Evolutionary conservation across 2,113 vertebrate species (phyloP), one percentile per base, ranked within the genome.

Genomic region (Poeciliopsis turrubarensis): DNA sequence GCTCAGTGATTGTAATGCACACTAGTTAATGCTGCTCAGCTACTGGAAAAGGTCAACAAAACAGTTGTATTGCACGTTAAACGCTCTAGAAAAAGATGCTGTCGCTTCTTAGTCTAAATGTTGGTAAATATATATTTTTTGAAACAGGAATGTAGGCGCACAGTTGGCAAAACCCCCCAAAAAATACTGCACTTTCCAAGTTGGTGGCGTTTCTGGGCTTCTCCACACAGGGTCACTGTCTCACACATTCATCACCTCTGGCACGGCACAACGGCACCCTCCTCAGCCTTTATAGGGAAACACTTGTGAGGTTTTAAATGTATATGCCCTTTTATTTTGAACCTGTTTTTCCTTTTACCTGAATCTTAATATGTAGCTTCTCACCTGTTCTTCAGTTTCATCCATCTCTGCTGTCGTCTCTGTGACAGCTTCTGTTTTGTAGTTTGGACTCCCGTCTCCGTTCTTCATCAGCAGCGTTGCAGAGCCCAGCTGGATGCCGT

Each of bases 141-240:
- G 3, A 60, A 29, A n/a, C 51, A 22, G 39, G 27, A 14, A 69
- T 31, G 62, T 60, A 1, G 12, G 27, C 26, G 73, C 57, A 72
- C 30, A 62, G 27, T 11, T 4, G 37, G 22, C 0, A 51, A 30
- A 9, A 5, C 14, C 5, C 29, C 29, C 29, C 29, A 2, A 32
- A 47, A 19, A 8, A 11, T n/a, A 25, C 22, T 57, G 19, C n/a
- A 57, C 22, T 57, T n/a, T 57, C 22, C 25, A n/a, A 25, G 13
- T 54, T 47, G 26, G 34, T 79, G 76, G 26, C 85, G 77, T 82
- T 79, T 30, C 80, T 83, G 90, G 4, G 81, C 85, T 81, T 92
- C 91, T 75, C 90, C 86, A 85, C 89, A 91, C 57, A 88, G 77
- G 47, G 91, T 77, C 80, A 67, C 77, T 83, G 90, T 90, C 44